A percentile compares a stretch with the other conserved stretches of the same genome.
These are phyloP conservation scores for Manacus vitellinus DNA, from an alignment of 2,113 vertebrate genomes.

Conservation along the genomic window DNA sequence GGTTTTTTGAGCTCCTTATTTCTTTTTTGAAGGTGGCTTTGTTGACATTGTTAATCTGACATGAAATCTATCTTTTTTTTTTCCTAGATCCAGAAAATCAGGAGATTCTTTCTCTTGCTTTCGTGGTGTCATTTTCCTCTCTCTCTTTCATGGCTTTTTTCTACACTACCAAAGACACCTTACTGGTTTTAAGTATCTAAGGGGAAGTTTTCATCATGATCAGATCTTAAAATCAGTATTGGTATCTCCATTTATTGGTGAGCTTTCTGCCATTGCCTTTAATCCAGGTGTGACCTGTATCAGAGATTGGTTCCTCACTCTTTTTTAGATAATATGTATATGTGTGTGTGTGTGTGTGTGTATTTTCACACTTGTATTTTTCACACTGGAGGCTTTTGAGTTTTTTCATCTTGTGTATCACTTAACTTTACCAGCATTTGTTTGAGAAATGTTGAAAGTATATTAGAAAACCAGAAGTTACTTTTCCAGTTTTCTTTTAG, in stretches of 20 bases:
- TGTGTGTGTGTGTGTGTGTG: not conserved
- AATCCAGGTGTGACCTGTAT: not conserved
- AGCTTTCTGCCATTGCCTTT: not conserved
- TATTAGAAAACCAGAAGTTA: not conserved
- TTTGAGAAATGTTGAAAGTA: not conserved
- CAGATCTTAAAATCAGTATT: not conserved
- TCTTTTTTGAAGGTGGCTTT: not conserved
- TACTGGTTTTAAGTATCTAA: not conserved
- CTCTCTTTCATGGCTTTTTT: not conserved
- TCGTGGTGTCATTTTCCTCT: not conserved
- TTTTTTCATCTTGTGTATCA: not conserved
- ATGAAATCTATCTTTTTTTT: not conserved
- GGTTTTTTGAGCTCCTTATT: not conserved
- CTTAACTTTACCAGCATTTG: not conserved
- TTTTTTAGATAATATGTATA: not conserved
- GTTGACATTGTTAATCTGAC: not conserved
- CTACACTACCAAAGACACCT: not conserved
- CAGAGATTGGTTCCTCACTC: not conserved
- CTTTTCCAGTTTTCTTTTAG: not conserved
- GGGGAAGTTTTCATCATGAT: not conserved
- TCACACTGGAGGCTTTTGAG: not conserved
- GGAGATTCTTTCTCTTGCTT: not conserved
- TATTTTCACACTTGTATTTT: not conserved
- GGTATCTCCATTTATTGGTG: not conserved
- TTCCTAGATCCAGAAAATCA: not conserved